Evolutionary conservation across 2,113 vertebrate species (phyloP), one percentile per base, ranked within the genome.

Genomic region (Chelonoidis abingdonii): DNA sequence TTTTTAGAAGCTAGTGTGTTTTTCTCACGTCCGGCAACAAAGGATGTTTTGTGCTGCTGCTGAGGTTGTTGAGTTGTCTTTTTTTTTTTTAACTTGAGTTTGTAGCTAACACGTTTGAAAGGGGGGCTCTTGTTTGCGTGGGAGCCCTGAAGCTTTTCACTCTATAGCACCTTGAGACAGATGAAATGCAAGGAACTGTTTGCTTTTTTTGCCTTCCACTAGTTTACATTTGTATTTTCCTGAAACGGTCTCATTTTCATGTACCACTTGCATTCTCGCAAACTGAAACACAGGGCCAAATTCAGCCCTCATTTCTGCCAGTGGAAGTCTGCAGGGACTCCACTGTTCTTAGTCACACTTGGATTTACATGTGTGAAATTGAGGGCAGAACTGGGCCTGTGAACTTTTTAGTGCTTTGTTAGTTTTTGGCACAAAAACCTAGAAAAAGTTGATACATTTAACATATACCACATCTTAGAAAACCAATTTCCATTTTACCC

Each of bases 21-120:
- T 99, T 99, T 98, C 98, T 99, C 99, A 99, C 99, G 98, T 99
- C 99, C 98, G 98, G 99, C 98, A 99, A 99, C 99, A 99, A 99
- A 99, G 98, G 98, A 98, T 98, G 98, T 98, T 98, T 99, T 99
- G 98, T 99, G 98, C 99, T 97, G 97, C 98, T 98, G 97, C 98
- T 94, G 97, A 97, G 94, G 95, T 93, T 95, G 94, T 95, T 96
- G 93, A 84, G 89, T 92, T 89, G 59, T 89, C 76, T 72, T 78
- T 88, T 78, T 83, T 57, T 2, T 38, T 57, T 49, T 84, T 49
- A 47, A 89, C 75, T 97, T 87, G 83, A 96, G 97, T 95, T 93
- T 95, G 83, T 95, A 89, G 84, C 85, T 96, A 95, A 97, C 95
- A 56, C 78, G 62, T 97, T 98, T 97, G 97, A 97, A 98, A 98